Evolutionary conservation across 2,888 invertebrate genomes (phyloP), one percentile per base, ranked within the genome.

Genomic region (Galerucella nymphaeae): DNA sequence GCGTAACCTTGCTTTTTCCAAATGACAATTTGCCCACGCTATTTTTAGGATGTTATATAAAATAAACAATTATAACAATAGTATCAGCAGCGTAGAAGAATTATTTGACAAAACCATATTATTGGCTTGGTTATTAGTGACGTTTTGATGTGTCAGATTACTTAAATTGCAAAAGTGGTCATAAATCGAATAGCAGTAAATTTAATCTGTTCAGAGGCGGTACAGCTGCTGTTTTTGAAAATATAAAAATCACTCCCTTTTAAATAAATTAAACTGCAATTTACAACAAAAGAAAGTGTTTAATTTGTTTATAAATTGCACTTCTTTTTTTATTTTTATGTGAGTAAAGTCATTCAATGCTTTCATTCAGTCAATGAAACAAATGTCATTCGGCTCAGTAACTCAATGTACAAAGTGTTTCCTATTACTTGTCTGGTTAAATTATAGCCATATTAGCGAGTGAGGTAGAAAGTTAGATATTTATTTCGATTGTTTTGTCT

Each of bases 391-490:
- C 30, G 14, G 1, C 23, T 58, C 23, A 14, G n/a, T 55, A 57
- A 61, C 18, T 53, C 41, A 58, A 58, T 30, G 58, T 66, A 68
- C 66, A 50, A 62, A 59, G 63, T 75, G 53, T 67, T 66, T 61
- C 72, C 68, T 65, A 62, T 67, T 66, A 59, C 58, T 61, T 58
- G 65, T 57, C 45, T 13, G 18, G 18, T 65, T 53, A 63, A 74
- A 71, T 71, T 68, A 71, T 71, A 58, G 68, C 68, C 68, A 53
- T 66, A 66, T 71, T 69, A 69, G 59, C 30, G 59, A 71, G 45
- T 61, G 63, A 69, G 68, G 71, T 70, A 71, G 74, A 74, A 74
- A 71, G 74, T 74, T 68, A 65, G 64, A 42, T 62, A 64, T 67
- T 73, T 73, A 70, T 16, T 23, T 63, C 16, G 23, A 20, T 16